Percentiles rank a stretch among this genome's conserved stretches.
These are phyloP conservation scores for Drosophila takahashii DNA, from an alignment of 1,140 invertebrate genomes.

Conservation along the genomic window DNA sequence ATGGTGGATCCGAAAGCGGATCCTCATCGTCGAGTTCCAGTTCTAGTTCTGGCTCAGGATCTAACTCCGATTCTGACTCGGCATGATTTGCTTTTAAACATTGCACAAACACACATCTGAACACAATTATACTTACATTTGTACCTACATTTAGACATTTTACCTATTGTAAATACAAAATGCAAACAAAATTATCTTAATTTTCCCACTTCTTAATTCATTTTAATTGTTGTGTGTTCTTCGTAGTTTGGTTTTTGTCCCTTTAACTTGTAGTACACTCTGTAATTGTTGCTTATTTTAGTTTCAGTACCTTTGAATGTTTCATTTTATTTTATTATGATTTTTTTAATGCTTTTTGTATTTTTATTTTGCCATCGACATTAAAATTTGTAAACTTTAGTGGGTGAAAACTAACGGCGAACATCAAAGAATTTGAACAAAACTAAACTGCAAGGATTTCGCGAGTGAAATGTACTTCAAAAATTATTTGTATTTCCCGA, in stretches of 20 bases:
- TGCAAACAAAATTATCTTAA: slow-evolving; percentile 1
- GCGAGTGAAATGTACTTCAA: neutral
- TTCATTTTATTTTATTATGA: slow-evolving; percentile 19
- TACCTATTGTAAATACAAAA: slow-evolving; percentile 53
- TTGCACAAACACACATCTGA: slow-evolving; percentile 2
- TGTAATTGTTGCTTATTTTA: slow-evolving; percentile 13
- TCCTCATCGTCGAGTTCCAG: slow-evolving; percentile 29
- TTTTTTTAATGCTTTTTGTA: slow-evolving; percentile 34
- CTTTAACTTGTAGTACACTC: slow-evolving; percentile 5
- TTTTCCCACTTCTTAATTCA: slow-evolving; percentile 1
- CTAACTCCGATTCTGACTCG: slow-evolving; percentile 15
- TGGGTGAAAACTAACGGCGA: slow-evolving; percentile 13
- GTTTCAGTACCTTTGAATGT: slow-evolving; percentile 8
- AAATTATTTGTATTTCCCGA: neutral
- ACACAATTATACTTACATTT: slow-evolving; percentile 9
- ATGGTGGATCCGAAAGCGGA: neutral
- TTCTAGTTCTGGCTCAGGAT: slow-evolving; percentile 29
- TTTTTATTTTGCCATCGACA: slow-evolving; percentile 9
- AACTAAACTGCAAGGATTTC: neutral
- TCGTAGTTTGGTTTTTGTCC: slow-evolving; percentile 50
- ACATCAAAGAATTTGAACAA: neutral
- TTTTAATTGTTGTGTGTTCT: slow-evolving; percentile 55
- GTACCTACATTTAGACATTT: slow-evolving; percentile 14
- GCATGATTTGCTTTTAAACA: slow-evolving; percentile 20
- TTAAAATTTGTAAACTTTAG: slow-evolving; percentile 14